Percentiles rank a stretch among this genome's conserved stretches.
Conservation (phyloP, 2,113 vertebrate genomes). For the Octodon degus region DNA sequence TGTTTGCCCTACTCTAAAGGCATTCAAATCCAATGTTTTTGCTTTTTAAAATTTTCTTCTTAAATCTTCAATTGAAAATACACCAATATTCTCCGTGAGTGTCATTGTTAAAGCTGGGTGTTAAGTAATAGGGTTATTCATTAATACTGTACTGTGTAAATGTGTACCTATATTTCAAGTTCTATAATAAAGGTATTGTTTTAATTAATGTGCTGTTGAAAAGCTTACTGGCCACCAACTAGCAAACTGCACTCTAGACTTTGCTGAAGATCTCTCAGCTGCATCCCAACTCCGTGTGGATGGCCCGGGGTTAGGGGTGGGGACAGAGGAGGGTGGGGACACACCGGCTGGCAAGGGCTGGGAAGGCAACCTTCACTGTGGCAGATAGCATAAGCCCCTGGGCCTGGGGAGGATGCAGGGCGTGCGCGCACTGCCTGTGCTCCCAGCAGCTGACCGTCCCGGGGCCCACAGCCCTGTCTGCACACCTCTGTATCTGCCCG, state of each 20-base stretch:
- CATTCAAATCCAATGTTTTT: neutral
- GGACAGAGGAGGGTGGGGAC: neutral
- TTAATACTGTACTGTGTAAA: neutral
- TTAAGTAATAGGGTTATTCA: neutral
- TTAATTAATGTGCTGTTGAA: neutral
- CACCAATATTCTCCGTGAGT: neutral
- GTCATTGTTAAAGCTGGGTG: neutral
- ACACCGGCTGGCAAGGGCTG: neutral
- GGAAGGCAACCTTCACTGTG: neutral
- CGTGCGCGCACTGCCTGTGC: neutral
- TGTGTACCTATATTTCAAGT: neutral
- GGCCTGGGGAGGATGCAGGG: neutral
- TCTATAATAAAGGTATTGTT: neutral
- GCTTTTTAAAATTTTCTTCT: too few relatives aligned
- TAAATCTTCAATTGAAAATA: too few relatives aligned
- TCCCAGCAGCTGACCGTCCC: neutral
- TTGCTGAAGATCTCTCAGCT: neutral
- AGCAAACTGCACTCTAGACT: neutral
- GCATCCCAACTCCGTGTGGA: neutral
- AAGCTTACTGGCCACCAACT: neutral
- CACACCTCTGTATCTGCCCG: neutral
- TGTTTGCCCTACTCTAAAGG: neutral
- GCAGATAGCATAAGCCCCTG: neutral
- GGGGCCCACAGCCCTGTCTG: neutral
- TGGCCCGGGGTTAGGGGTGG: rapidly evolving